Percentiles rank a stretch among this genome's conserved stretches.
Evolutionary conservation across 2,888 invertebrate species (phyloP).

Genomic region (Parnassius apollo): DNA sequence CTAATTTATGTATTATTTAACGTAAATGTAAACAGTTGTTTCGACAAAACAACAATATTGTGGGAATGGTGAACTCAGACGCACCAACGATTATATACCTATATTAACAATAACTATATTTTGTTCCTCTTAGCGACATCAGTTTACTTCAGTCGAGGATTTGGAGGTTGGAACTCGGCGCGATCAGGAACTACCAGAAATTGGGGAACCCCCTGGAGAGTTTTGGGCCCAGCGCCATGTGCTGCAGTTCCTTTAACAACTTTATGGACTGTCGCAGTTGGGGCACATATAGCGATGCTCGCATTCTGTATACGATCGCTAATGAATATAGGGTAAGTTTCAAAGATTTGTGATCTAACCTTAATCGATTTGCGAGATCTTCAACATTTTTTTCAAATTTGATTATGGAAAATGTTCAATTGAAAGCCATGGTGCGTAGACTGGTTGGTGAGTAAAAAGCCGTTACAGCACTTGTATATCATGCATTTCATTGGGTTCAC

Average conservation of each 20-base stretch:
- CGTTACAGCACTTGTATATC: too few relatives aligned
- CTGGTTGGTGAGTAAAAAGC: too few relatives aligned
- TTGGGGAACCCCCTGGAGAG: slow-evolving; percentile 73
- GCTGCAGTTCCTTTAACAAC: slow-evolving; percentile 65
- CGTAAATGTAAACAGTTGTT: too few relatives aligned
- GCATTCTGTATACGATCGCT: slow-evolving; percentile 63
- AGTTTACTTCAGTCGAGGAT: slow-evolving; percentile 74
- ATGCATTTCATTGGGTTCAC: too few relatives aligned
- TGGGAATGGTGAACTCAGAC: too few relatives aligned
- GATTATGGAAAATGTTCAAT: too few relatives aligned
- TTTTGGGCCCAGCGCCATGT: slow-evolving; percentile 68
- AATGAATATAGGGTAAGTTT: slow-evolving; percentile 67
- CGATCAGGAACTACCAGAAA: slow-evolving; percentile 49
- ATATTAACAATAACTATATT: background rate
- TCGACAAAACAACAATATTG: too few relatives aligned
- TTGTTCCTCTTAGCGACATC: slow-evolving; percentile 54
- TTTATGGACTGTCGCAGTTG: slow-evolving; percentile 62
- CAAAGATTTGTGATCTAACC: background rate
- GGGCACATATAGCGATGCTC: slow-evolving; percentile 66
- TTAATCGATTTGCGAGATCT: too few relatives aligned
- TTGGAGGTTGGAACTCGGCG: slow-evolving; percentile 71
- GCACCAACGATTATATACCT: too few relatives aligned
- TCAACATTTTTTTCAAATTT: too few relatives aligned
- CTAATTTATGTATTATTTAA: too few relatives aligned
- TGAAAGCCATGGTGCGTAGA: too few relatives aligned